Base-by-base conservation (phyloP, 2,797 vertebrate species). In the Pseudochromis fuscus region DNA sequence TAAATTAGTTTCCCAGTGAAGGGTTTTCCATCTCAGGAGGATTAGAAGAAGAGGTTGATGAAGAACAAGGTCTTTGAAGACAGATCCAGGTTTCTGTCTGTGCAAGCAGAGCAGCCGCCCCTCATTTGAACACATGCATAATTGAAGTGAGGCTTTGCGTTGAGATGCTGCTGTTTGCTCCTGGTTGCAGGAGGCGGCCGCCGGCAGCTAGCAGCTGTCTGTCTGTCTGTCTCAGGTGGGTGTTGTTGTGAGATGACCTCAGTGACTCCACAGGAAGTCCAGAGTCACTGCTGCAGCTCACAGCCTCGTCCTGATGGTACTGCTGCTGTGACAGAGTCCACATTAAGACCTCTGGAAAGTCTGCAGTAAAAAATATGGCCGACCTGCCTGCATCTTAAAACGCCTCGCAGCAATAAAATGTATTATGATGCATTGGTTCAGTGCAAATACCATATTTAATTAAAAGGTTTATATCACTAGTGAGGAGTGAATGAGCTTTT, bases 161-260 rank as follows among this genome's bases (percentile, higher is more conserved):
- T 83, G 70, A 65, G 64, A 66, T 61, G 62, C 48, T 67, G 53
- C 66, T 67, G 69, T 85, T 75, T 82, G 76, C 61, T 81, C 67
- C 12, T 9, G 21, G 1, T 48, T 72, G 66, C 72, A 72, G 76
- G 62, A 66, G 73, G 70, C 74, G 70, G 65, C 75, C n/a, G 73
- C 68, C 58, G 51, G 63, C 81, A 37, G 51, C 50, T 27, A 46
- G 56, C 78, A 86, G 73, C 82, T 89, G 87, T 72, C 64, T 67
- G 71, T 88, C 82, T 89, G 87, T 72, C 64, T 67, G 71, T 88
- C 79, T 88, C 81, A 83, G 83, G 76, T 83, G 83, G 72, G 79
- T 71, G 63, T 55, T 64, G 77, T 69, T 70, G 28, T 46, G 19
- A 19, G 42, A 57, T 78, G 86, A 80, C 88, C 82, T 84, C 65